Percentiles rank a stretch among this genome's conserved stretches.
Evolutionary conservation across 1,140 invertebrate genomes (phyloP).

Genomic region (Eubasilissa regina): DNA sequence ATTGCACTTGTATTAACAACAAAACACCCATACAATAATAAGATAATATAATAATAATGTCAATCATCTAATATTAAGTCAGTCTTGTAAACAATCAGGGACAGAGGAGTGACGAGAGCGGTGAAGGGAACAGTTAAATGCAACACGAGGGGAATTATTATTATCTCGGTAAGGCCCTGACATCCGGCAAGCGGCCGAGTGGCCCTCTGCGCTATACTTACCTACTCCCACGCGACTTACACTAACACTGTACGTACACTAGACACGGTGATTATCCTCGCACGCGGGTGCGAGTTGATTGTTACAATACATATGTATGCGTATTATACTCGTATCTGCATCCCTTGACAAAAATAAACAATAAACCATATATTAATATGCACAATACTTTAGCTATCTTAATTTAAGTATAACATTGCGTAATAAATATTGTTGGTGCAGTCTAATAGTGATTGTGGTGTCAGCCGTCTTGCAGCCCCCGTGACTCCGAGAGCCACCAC

Average conservation of each 20-base stretch:
- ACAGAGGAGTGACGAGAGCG: conserved; percentile 49
- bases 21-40: conserved; percentile 55
- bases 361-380: conserved; percentile 43
- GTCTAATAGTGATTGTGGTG: conserved; percentile 61
- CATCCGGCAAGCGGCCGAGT: conserved; percentile 23
- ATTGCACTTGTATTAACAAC: conserved; percentile 59
- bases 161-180: too few relatives aligned
- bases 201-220: conserved; percentile 19
- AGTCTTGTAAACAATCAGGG: conserved; percentile 61
- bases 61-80: conserved; percentile 59
- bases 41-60: conserved; percentile 57
- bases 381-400: conserved; percentile 59
- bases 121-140: conserved; percentile 44
- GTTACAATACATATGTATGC: conserved; percentile 58
- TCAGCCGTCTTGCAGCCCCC: conserved; percentile 36
- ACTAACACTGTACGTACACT: conserved; percentile 18
- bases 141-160: conserved; percentile 5
- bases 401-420: conserved; percentile 61
- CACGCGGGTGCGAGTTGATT: conserved; percentile 48
- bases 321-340: conserved; percentile 56
- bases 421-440: conserved; percentile 61
- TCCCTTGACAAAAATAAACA: conserved; percentile 33
- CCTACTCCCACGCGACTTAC: not conserved
- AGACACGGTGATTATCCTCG: conserved; percentile 42
- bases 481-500: conserved; percentile 3